phyloP scores from a whole-genome alignment of 2,113 vertebrate genomes.

The Alligator sinensis region DNA sequence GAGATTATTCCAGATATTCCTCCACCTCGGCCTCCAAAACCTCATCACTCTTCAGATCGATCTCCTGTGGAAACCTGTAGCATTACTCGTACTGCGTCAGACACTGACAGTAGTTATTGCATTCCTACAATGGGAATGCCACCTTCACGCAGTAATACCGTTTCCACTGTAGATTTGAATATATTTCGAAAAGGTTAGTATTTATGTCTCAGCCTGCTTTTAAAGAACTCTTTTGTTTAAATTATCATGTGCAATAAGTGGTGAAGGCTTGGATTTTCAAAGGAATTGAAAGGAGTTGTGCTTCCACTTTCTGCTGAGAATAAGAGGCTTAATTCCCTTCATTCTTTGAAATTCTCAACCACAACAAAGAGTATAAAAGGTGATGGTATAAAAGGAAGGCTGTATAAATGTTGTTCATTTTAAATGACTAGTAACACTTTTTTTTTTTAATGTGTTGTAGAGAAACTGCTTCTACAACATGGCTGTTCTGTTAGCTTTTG shows the following conservation, averaged over 20 bases:
- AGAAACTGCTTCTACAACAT: neutral
- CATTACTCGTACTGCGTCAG: constrained; percentile 86
- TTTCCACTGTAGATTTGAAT: constrained; percentile 89
- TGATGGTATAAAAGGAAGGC: too few relatives aligned
- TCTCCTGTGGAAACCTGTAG: constrained; percentile 90
- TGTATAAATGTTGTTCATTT: neutral
- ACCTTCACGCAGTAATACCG: constrained; percentile 90
- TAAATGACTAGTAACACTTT: neutral
- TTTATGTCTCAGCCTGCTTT: accelerated
- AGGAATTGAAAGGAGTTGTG: neutral
- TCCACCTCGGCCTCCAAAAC: constrained; percentile 95
- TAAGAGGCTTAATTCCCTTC: neutral
- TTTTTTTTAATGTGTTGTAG: neutral
- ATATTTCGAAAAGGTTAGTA: constrained; percentile 91
- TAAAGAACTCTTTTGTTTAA: neutral
- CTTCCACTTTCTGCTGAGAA: neutral
- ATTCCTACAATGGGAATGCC: constrained; percentile 84
- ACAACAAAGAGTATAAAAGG: neutral
- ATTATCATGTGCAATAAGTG: neutral
- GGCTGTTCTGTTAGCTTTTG: neutral
- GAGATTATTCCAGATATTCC: constrained; percentile 87
- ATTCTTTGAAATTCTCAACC: neutral
- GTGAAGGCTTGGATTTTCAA: neutral
- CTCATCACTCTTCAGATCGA: constrained; percentile 87
- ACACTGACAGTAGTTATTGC: constrained; percentile 91